Base-by-base conservation (phyloP, 1,140 invertebrate species). In the Anastrepha obliqua region DNA sequence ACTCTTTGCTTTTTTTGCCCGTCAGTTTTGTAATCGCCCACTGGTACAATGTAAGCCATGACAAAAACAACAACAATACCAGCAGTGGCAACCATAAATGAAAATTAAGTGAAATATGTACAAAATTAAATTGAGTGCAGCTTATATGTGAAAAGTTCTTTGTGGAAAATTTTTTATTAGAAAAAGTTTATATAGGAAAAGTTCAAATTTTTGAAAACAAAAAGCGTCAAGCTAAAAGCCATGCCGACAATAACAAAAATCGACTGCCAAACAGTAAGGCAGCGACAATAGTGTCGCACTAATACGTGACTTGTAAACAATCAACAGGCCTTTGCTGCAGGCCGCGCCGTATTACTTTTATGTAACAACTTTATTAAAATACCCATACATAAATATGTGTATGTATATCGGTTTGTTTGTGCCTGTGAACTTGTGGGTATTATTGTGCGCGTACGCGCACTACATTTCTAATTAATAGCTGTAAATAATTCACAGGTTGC, bases 221-320 rank as follows among this genome's bases (percentile, higher is more conserved):
- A 81, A 81, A 47, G 29, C 29, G 29, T 29, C 29, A 29, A 81
- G 15, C 4, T 44, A 70, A 44, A 55, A 29, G 17, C 9, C 65
- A 70, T 29, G 65, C 13, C 4, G 20, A 44, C 70, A 74, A 17
- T 44, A 74, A 74, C 44, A 51, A 74, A 42, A 51, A 74, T 47
- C 17, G 70, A 47, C 15, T 44, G 70, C 44, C 6, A 47, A 47
- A 74, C 13, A 11, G 42, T 15, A 74, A 8, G 44, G 17, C 47
- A 58, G 4, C 55, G 1, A 8, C 51, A 29, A 29, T 29, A 29
- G 5, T 74, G 17, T 7, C 15, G 47, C 47, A 42, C 74, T 67
- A 81, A 55, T 81, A 81, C 74, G 74, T 81, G 74, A 81, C 74
- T 81, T 81, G 74, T 51, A 55, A n/a, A 51, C 20, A 55, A 81